Percentiles rank a stretch among this genome's conserved stretches.
Conservation (phyloP, 30 jellyfish, hydroid and myxozoan genomes). For the Turritopsis dohrnii region DNA sequence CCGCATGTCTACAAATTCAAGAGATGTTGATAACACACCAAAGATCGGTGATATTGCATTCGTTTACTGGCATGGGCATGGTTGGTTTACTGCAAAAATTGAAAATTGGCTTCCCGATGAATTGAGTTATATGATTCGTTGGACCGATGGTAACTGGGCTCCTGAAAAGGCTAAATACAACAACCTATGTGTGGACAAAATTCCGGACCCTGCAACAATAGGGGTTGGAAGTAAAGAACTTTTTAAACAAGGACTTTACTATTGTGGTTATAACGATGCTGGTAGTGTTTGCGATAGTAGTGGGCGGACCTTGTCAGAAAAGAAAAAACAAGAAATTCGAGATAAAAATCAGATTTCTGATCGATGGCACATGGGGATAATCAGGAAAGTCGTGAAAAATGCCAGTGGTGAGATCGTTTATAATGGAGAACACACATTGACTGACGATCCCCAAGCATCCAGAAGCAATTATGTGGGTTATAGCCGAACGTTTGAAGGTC, state of each 20-base stretch:
- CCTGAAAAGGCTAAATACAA: background rate
- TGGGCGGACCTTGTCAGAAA: background rate
- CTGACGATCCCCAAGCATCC: background rate
- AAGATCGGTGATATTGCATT: conserved; percentile 1
- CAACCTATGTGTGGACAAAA: background rate
- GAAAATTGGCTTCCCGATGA: conserved; percentile 8
- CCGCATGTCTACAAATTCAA: background rate
- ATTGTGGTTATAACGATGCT: conserved; percentile 4
- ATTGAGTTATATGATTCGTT: conserved; percentile 5
- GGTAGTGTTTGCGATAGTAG: conserved; percentile 5
- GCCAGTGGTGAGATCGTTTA: background rate
- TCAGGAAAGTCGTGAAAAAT: background rate
- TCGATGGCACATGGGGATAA: conserved; percentile 12
- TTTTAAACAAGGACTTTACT: conserved; percentile 6
- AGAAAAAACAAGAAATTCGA: background rate
- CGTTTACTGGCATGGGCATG: conserved; percentile 14
- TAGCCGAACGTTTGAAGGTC: background rate
- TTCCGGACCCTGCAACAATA: background rate
- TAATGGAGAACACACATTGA: background rate
- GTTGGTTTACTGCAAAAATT: conserved; percentile 6
- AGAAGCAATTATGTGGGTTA: background rate
- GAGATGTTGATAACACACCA: background rate
- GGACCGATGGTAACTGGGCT: conserved; percentile 11
- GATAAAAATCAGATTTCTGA: conserved; percentile 1
- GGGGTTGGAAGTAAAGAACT: conserved; percentile 8